Conservation (phyloP, 2,888 invertebrate genomes). For the Orchesella flavescens region DNA sequence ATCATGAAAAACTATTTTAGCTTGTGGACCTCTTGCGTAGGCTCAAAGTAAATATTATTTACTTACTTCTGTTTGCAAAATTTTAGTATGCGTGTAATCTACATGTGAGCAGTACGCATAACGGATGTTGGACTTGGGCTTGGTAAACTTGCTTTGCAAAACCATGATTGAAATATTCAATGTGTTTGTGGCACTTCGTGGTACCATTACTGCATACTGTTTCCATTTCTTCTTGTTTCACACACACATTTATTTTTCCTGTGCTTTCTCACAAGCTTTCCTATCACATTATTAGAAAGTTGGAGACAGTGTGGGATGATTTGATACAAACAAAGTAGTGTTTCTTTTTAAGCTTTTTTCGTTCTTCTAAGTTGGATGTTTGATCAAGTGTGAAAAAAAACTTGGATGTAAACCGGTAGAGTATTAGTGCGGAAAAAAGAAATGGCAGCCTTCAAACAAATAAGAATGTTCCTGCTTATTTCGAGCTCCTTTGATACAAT, state of each 20-base stretch:
- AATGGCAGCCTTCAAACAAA: conserved; percentile 14
- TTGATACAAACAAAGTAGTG: too few species aligned
- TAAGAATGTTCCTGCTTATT: neutral
- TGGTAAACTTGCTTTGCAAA: neutral
- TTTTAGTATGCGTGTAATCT: too few species aligned
- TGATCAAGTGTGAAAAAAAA: conserved; percentile 51
- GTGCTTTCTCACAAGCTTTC: neutral
- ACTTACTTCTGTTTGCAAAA: too few species aligned
- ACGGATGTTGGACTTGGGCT: too few species aligned
- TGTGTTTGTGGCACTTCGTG: conserved; percentile 54
- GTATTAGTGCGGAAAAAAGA: conserved; percentile 30
- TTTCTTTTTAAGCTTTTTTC: neutral
- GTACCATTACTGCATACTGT: conserved; percentile 16
- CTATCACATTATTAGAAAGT: neutral
- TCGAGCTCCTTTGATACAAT: conserved; percentile 25
- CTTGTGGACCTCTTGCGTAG: too few species aligned
- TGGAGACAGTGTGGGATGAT: neutral
- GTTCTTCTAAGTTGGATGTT: conserved; percentile 44
- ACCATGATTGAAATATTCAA: conserved; percentile 54
- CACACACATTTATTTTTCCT: neutral
- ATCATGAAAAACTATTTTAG: too few species aligned
- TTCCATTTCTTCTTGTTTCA: conserved; percentile 29
- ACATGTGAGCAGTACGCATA: too few species aligned
- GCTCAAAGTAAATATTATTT: too few species aligned
- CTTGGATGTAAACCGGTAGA: conserved; percentile 41